phyloP scores from a whole-genome alignment of 2,113 vertebrate genomes.

The Nymphicus hollandicus region DNA sequence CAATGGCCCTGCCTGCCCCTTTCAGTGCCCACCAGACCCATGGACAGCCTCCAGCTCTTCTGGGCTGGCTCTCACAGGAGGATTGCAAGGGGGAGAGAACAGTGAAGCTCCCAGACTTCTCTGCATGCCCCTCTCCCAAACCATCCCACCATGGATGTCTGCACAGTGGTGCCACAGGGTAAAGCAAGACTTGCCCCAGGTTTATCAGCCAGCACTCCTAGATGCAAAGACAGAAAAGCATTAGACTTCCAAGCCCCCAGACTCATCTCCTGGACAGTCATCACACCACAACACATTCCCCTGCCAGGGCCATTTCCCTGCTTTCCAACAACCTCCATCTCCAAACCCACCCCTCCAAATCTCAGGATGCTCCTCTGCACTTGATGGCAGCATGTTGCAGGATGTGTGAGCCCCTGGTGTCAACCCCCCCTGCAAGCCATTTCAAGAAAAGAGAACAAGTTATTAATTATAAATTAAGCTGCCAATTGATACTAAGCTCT shows the following conservation, averaged over 20 bases:
- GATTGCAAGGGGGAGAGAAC: fast-evolving
- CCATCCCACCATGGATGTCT: background rate
- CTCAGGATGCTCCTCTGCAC: background rate
- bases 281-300: background rate
- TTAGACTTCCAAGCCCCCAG: background rate
- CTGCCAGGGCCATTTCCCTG: background rate
- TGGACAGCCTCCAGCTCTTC: background rate
- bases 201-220: background rate
- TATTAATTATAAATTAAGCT: constrained; percentile 31
- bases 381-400: fast-evolving
- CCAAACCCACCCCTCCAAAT: background rate
- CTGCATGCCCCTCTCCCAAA: background rate
- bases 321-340: background rate
- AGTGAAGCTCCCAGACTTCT: background rate
- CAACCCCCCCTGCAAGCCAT: fast-evolving
- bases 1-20: background rate
- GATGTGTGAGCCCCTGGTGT: background rate
- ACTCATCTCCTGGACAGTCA: background rate
- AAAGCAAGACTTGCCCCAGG: background rate
- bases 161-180: fast-evolving
- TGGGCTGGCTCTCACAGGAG: background rate
- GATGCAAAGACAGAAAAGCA: background rate
- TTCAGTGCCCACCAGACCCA: fast-evolving
- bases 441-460: background rate
- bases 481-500: background rate